phyloP scores from a whole-genome alignment of 2,113 vertebrate species.

The Clupea harengus region DNA sequence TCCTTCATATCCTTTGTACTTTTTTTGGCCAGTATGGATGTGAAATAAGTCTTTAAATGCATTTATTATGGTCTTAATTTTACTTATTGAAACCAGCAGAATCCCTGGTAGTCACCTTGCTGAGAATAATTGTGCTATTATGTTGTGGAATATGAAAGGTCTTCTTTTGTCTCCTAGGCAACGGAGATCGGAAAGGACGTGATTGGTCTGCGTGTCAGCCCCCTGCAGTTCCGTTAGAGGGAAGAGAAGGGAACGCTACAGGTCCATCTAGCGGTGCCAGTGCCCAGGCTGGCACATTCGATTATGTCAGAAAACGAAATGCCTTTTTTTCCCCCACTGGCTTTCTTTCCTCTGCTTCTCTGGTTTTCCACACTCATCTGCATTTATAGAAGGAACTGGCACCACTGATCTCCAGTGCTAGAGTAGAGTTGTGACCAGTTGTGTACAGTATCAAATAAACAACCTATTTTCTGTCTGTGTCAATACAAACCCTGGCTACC shows the following conservation, averaged over 20 bases:
- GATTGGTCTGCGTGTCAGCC: slow-evolving; percentile 92
- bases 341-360: background rate
- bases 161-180: slow-evolving; percentile 67
- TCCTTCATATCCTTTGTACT: too few relatives aligned
- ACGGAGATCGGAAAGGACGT: slow-evolving; percentile 95
- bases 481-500: background rate
- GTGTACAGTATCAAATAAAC: background rate
- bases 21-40: too few relatives aligned
- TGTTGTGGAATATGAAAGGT: background rate
- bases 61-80: too few relatives aligned
- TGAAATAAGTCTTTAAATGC: too few relatives aligned
- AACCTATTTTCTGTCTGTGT: background rate
- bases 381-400: background rate
- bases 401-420: background rate
- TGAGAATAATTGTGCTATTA: background rate
- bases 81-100: too few relatives aligned
- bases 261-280: background rate
- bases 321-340: background rate
- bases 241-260: background rate
- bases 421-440: background rate
- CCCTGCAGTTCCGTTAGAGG: slow-evolving; percentile 90
- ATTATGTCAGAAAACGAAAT: slow-evolving; percentile 3
- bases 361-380: background rate
- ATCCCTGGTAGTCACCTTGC: too few relatives aligned
- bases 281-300: background rate